Evolutionary conservation across 2,113 vertebrate species (phyloP).

Genomic region (Cyanoderma ruficeps): DNA sequence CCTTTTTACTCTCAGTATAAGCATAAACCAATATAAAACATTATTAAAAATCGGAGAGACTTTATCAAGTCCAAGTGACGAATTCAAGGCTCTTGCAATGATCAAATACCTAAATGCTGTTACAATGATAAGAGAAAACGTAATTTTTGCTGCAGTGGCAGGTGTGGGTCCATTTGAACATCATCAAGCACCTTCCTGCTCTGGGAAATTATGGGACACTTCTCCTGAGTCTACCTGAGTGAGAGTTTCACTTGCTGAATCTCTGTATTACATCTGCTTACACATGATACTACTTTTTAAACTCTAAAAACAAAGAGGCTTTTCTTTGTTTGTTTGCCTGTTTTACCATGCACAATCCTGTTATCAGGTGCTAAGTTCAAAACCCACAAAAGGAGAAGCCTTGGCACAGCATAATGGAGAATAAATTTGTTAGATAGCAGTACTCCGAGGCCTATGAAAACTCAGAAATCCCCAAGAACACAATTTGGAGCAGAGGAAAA

Average conservation of each 20-base stretch:
- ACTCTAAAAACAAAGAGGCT: neutral
- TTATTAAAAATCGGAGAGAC: neutral
- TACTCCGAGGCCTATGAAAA: neutral
- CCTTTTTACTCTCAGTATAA: neutral
- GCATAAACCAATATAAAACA: neutral
- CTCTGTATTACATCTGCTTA: neutral
- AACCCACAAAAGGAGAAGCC: neutral
- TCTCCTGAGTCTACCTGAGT: accelerated
- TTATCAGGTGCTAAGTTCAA: neutral
- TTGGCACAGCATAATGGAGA: neutral
- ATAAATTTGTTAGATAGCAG: neutral
- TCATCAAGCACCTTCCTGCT: neutral
- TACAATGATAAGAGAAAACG: slow-evolving; percentile 7
- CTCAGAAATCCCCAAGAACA: no score
- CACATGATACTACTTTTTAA: neutral
- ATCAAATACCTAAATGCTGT: slow-evolving; percentile 36
- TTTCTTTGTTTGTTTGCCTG: neutral
- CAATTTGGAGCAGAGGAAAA: neutral
- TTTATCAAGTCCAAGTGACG: neutral
- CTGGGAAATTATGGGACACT: neutral
- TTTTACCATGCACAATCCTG: neutral
- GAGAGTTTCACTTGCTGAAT: neutral
- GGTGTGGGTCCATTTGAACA: neutral
- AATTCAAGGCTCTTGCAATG: neutral
- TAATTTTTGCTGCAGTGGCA: neutral